Evolutionary conservation across 1,140 invertebrate species (phyloP).

Genomic region (Drosophila sp.): DNA sequence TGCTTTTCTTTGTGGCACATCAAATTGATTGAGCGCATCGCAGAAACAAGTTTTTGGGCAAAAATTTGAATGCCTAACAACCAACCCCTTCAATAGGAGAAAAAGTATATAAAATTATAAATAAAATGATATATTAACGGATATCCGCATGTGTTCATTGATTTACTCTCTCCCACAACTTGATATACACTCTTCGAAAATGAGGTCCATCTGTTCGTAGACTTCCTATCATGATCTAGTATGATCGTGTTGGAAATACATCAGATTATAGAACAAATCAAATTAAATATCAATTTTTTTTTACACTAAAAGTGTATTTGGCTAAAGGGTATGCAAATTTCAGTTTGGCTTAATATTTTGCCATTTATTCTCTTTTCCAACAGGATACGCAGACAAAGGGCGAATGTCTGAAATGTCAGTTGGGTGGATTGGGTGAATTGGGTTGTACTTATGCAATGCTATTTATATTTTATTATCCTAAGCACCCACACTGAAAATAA

Average conservation of each 20-base stretch:
- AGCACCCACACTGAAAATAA: slow-evolving; percentile 29
- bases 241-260: too few relatives aligned
- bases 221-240: too few relatives aligned
- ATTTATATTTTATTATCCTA: slow-evolving; percentile 74
- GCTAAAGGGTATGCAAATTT: neutral
- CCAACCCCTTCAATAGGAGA: slow-evolving; percentile 42
- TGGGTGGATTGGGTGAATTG: neutral
- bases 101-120: slow-evolving; percentile 45
- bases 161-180: slow-evolving; percentile 39
- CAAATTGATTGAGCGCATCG: slow-evolving; percentile 56
- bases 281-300: too few relatives aligned
- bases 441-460: slow-evolving; percentile 58
- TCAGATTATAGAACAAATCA: too few relatives aligned
- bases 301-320: too few relatives aligned
- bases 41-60: slow-evolving; percentile 32
- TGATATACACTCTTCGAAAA: neutral
- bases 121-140: slow-evolving; percentile 66
- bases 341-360: neutral
- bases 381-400: slow-evolving; percentile 21
- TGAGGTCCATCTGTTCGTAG: neutral
- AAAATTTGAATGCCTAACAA: slow-evolving; percentile 38
- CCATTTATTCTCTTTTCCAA: neutral
- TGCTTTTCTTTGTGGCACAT: slow-evolving; percentile 20
- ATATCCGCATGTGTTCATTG: slow-evolving; percentile 63
- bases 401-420: slow-evolving; percentile 10